A percentile compares a stretch with the other conserved stretches of the same genome.
phyloP scores from a whole-genome alignment of 1,140 invertebrate genomes.

The Holotrichia oblita region DNA sequence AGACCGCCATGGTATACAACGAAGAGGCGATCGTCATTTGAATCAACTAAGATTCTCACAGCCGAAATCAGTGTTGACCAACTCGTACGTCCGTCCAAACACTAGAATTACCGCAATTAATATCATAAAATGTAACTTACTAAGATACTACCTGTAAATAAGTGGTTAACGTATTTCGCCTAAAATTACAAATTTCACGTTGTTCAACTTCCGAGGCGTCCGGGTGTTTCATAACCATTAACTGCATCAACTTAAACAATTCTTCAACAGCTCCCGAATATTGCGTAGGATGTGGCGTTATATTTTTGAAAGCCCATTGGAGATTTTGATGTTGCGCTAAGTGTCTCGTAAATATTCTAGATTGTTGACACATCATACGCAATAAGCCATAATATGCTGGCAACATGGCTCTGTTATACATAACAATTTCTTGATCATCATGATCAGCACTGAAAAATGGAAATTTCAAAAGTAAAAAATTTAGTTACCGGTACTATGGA shows the following conservation, averaged over 20 bases:
- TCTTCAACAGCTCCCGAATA: conserved; percentile 93
- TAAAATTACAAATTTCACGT: conserved; percentile 82
- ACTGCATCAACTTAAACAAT: conserved; percentile 87
- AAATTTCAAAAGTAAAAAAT: conserved; percentile 29
- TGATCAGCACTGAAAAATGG: conserved; percentile 80
- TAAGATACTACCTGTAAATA: conserved; percentile 71
- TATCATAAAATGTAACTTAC: background rate
- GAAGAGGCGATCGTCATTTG: conserved; percentile 86
- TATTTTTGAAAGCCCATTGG: conserved; percentile 96
- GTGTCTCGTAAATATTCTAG: conserved; percentile 83
- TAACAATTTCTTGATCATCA: conserved; percentile 93
- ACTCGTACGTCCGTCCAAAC: conserved; percentile 82
- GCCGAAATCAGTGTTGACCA: conserved; percentile 92
- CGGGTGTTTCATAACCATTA: conserved; percentile 79
- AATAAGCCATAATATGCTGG: conserved; percentile 94
- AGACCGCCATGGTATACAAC: conserved; percentile 90
- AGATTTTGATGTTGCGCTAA: conserved; percentile 93
- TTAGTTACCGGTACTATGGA: conserved; percentile 47
- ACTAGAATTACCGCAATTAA: conserved; percentile 60
- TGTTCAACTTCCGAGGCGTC: conserved; percentile 83
- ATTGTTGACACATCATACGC: conserved; percentile 88
- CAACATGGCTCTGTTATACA: conserved; percentile 92
- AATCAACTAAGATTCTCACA: conserved; percentile 86
- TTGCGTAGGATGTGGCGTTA: conserved; percentile 91
- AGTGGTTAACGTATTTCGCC: conserved; percentile 82